Evolutionary conservation across 2,888 invertebrate genomes (phyloP).

Genomic region (Neoscelio sp.): DNA sequence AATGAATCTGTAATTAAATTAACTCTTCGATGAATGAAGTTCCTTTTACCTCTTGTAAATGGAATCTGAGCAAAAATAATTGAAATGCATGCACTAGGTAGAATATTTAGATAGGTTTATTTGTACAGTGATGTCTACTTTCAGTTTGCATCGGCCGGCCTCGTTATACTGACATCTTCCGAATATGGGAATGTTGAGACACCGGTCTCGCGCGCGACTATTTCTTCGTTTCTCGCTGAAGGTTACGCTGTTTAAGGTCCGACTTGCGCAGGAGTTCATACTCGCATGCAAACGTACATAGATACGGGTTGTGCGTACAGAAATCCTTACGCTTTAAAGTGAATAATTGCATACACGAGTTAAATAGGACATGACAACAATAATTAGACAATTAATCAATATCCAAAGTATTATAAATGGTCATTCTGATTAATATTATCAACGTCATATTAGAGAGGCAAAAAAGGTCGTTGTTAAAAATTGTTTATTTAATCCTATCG

Average conservation of each 20-base stretch:
- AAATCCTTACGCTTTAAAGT: background rate
- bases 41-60: constrained; percentile 9
- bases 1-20: no score
- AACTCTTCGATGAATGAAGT: background rate
- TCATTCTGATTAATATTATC: no score
- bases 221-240: constrained; percentile 64
- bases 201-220: constrained; percentile 62
- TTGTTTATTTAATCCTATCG: no score
- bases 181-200: constrained; percentile 65
- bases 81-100: background rate
- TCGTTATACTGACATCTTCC: constrained; percentile 66
- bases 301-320: background rate
- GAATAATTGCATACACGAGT: background rate
- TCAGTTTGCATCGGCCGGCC: constrained; percentile 63
- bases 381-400: background rate
- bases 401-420: no score
- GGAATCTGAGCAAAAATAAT: background rate
- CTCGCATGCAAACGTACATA: background rate
- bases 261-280: constrained; percentile 27
- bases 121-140: constrained; percentile 51
- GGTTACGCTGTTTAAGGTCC: constrained; percentile 49
- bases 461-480: no score
- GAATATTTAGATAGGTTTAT: constrained; percentile 23
- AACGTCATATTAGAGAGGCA: no score
- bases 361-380: background rate